phyloP scores from a whole-genome alignment of 1,140 invertebrate genomes.

The Magallana ariakensis region DNA sequence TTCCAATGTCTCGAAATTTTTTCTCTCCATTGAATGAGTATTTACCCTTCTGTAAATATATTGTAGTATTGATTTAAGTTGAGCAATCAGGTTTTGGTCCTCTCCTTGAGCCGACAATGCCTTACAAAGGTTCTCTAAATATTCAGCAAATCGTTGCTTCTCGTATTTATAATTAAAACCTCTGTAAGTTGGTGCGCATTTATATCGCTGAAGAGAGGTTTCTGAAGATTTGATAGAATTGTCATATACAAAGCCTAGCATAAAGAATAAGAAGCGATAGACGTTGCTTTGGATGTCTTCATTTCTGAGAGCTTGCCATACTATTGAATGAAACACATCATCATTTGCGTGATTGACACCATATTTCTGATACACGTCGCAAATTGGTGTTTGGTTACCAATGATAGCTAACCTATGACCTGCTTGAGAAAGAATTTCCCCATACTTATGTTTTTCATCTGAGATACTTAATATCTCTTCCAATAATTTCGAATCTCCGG shows the following conservation, averaged over 20 bases:
- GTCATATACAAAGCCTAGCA: background rate
- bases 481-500: background rate
- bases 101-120: background rate
- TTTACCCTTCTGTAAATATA: background rate
- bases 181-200: background rate
- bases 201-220: background rate
- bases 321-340: background rate
- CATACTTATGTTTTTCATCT: background rate
- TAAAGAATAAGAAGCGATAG: background rate
- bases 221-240: background rate
- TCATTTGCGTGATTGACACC: background rate
- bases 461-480: background rate
- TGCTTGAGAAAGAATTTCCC: background rate
- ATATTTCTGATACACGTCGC: background rate
- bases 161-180: background rate
- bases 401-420: background rate
- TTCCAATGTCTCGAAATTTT: background rate
- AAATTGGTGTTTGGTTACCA: background rate
- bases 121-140: background rate
- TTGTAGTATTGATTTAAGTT: background rate
- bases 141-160: background rate
- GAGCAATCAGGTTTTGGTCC: background rate
- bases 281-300: background rate
- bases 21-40: background rate
- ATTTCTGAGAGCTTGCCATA: constrained; percentile 7